Conservation (phyloP, 2,888 invertebrate species). For the Noctua pronuba region DNA sequence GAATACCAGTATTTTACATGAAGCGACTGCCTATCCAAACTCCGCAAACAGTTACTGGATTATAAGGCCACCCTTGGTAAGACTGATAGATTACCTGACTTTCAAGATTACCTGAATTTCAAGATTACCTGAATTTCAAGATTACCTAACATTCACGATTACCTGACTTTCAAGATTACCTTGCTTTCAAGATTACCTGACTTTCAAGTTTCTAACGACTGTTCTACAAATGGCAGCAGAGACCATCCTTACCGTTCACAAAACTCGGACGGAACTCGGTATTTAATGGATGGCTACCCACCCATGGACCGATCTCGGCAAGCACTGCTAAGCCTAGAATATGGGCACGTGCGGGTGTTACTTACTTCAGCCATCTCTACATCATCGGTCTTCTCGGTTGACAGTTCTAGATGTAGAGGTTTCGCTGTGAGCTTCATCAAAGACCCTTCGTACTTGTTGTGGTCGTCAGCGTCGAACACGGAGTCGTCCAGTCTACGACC, state of each 20-base stretch:
- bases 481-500: constrained; percentile 81
- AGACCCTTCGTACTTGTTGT: constrained; percentile 79
- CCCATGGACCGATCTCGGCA: background rate
- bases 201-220: no score
- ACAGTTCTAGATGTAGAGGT: constrained; percentile 59
- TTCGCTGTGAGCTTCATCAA: constrained; percentile 81
- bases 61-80: no score
- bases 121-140: no score
- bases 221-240: no score
- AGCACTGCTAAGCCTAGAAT: background rate
- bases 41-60: no score
- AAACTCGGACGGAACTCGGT: background rate
- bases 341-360: background rate
- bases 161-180: no score
- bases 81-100: no score
- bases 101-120: no score
- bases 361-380: constrained; percentile 61
- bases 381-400: constrained; percentile 53
- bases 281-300: background rate
- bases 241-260: background rate
- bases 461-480: constrained; percentile 76
- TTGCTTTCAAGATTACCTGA: no score
- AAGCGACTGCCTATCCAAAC: no score
- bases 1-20: no score
- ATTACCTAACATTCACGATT: no score